phyloP scores from a whole-genome alignment of 2,888 invertebrate genomes.

The Drosophila neotestacea region DNA sequence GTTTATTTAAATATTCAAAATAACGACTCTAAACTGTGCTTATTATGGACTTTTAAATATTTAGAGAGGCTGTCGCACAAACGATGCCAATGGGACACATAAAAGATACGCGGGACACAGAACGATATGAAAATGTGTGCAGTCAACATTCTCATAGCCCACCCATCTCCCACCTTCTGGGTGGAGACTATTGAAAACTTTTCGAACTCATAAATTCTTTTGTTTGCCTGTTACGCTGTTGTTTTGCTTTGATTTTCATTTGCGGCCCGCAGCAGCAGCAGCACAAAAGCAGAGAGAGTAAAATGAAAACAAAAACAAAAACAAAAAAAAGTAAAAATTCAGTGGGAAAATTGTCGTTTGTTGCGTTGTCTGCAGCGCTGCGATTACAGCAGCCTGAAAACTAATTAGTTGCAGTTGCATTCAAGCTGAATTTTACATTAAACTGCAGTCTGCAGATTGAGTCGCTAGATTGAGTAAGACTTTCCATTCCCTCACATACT shows the following conservation, averaged over 20 bases:
- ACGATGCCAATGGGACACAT: conserved; percentile 72
- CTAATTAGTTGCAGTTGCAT: conserved; percentile 78
- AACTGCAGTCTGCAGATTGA: conserved; percentile 42
- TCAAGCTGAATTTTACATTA: conserved; percentile 64
- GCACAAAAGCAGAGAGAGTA: conserved; percentile 29
- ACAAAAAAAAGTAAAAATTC: conserved; percentile 73
- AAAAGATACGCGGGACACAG: conserved; percentile 49
- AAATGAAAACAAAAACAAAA: conserved; percentile 34
- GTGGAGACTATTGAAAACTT: conserved; percentile 56
- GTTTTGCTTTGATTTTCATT: conserved; percentile 61
- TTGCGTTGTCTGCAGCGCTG: conserved; percentile 49
- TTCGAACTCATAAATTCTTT: conserved; percentile 75
- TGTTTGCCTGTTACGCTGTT: conserved; percentile 49
- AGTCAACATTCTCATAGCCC: conserved; percentile 1
- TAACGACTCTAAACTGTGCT: conserved; percentile 52
- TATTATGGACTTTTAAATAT: conserved; percentile 74
- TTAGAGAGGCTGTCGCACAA: conserved; percentile 49
- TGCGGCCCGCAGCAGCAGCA: conserved; percentile 39
- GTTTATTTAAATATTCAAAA: conserved; percentile 54
- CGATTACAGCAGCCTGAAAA: conserved; percentile 68
- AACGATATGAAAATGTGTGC: conserved; percentile 33
- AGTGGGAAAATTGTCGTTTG: conserved; percentile 77
- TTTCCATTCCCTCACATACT: conserved; percentile 38
- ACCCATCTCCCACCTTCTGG: neutral
- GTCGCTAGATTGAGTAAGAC: conserved; percentile 64